Percentiles rank a stretch among this genome's conserved stretches.
Conservation (phyloP, 2,888 invertebrate species). For the Leptinotarsa juncta region DNA sequence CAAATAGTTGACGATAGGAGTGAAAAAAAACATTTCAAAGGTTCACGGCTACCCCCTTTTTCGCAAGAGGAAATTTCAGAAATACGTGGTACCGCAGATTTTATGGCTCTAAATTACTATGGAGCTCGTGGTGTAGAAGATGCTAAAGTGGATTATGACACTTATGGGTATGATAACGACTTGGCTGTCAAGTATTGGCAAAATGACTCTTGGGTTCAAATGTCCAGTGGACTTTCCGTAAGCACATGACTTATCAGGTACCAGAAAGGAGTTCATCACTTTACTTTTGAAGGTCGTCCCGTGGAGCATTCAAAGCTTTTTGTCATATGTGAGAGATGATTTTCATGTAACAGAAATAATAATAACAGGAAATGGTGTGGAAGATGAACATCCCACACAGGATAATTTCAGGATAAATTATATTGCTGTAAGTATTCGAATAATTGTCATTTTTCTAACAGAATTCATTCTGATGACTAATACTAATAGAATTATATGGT, state of each 20-base stretch:
- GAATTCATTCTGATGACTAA: too few species aligned
- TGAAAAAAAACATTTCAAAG: background rate
- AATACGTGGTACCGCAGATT: conserved; percentile 26
- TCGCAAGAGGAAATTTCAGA: conserved; percentile 2
- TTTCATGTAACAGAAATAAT: conserved; percentile 26
- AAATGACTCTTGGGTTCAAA: conserved; percentile 10
- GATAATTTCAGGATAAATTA: conserved; percentile 25
- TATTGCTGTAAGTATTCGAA: conserved; percentile 14
- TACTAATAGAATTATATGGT: too few species aligned
- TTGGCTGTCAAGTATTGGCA: conserved; percentile 18
- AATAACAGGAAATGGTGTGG: conserved; percentile 29
- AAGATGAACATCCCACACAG: conserved; percentile 19
- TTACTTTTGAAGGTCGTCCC: conserved; percentile 13
- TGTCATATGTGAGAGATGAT: background rate
- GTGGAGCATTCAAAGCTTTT: conserved; percentile 20
- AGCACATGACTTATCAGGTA: background rate
- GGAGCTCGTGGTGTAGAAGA: conserved; percentile 25
- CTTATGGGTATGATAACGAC: conserved; percentile 26
- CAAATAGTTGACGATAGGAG: background rate
- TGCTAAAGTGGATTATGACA: background rate
- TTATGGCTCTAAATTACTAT: conserved; percentile 28
- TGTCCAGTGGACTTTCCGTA: conserved; percentile 28
- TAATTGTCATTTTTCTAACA: background rate
- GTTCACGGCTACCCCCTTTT: conserved; percentile 21
- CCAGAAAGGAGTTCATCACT: background rate